A percentile compares a stretch with the other conserved stretches of the same genome.
Conservation (phyloP, 1,140 invertebrate genomes). For the Trichomalopsis sarcophagae region DNA sequence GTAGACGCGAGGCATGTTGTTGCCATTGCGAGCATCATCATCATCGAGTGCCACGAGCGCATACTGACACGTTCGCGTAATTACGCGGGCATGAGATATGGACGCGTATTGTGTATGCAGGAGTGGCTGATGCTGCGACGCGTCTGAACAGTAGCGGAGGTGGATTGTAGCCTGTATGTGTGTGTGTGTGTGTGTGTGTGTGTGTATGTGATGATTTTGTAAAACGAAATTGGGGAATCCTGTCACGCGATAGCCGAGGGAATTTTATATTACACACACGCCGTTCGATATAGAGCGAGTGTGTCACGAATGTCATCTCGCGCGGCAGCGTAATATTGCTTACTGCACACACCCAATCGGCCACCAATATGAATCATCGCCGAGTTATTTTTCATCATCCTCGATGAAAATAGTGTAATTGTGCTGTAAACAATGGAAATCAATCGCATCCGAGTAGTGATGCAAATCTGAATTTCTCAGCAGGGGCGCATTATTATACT, state of each 20-base stretch:
- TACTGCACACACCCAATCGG: background rate
- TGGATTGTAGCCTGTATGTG: background rate
- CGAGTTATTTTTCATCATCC: background rate
- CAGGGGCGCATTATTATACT: background rate
- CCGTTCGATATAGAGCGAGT: background rate
- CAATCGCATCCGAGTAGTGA: background rate
- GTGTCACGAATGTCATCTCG: background rate
- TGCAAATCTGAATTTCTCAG: background rate
- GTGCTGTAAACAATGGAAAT: background rate
- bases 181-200: background rate
- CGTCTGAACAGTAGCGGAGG: background rate
- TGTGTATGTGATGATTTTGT: background rate
- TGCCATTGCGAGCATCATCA: constrained; percentile 3
- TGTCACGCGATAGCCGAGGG: background rate
- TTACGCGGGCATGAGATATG: constrained; percentile 17
- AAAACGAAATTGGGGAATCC: background rate
- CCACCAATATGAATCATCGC: background rate
- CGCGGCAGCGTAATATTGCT: background rate
- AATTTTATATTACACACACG: background rate
- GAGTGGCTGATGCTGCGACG: background rate
- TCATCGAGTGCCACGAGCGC: constrained; percentile 3
- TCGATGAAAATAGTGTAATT: background rate
- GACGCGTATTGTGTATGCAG: background rate
- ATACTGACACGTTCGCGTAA: constrained; percentile 24
- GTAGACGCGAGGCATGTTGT: background rate